Evolutionary conservation across 2,797 vertebrate genomes (phyloP), one percentile per base, ranked within the genome.

Genomic region (Acanthurus tractus): DNA sequence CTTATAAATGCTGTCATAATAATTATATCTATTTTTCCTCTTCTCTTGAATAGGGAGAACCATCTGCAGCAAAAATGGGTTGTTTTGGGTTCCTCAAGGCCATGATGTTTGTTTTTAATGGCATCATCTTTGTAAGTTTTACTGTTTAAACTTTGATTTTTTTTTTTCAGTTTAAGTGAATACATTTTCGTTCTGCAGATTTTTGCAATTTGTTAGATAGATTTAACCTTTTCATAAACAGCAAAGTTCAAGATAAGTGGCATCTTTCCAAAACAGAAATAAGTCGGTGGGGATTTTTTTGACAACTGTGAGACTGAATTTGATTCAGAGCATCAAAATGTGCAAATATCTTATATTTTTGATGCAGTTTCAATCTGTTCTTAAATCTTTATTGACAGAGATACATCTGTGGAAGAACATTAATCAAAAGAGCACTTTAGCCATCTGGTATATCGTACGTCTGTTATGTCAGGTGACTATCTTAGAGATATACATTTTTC

Each of bases 51-150:
- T 36, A 94, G 94, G 76, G 76, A 2, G 18, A 73, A 70, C 46
- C 22, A 52, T 44, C 77, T 10, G 44, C 70, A 29, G 72, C 56
- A 58, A 91, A 84, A 69, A 96, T 96, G 95, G 88, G 91, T 7
- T 96, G 94, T 80, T 95, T 94, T 76, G 85, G 88, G 48, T 93
- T 95, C 86, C 92, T 96, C 78, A 96, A 96, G 90, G 58, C 29
- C 14, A 91, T 94, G 89, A 96, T 96, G 95, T 93, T 96, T 62
- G 1, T 86, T 18, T 95, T 96, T 80, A 97, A 96, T 5, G 93
- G 94, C 64, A 84, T 96, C 23, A 96, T 96, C 71, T 96, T 96
- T 83, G 96, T 97, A 93, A 96, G 96, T 96, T 63, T 61, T n/a
- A 1, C 4, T 12, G 7, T 11, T 59, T 48, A 0, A 15, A 17